Percentiles rank a stretch among this genome's conserved stretches.
These are phyloP conservation scores for Botia kubotai DNA, from an alignment of 2,797 vertebrate species.

Conservation along the genomic window DNA sequence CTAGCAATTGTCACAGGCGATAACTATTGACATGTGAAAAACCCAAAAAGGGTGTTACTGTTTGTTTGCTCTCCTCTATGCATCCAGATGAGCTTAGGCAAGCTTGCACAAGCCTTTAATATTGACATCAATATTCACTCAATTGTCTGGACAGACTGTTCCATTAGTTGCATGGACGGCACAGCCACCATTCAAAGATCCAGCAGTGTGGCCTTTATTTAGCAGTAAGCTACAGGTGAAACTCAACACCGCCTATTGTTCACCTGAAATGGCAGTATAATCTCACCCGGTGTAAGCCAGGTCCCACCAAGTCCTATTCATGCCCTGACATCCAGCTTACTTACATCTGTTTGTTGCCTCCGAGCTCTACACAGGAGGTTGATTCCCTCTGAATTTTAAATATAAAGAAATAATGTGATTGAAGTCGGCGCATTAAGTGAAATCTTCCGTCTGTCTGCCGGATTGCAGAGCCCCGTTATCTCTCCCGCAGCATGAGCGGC, in stretches of 20 bases:
- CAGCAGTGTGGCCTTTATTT: constrained; percentile 51
- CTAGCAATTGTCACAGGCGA: neutral
- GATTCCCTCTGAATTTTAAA: constrained; percentile 65
- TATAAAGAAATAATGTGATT: constrained; percentile 70
- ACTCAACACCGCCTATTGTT: constrained; percentile 75
- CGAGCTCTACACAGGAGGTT: constrained; percentile 60
- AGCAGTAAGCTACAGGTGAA: constrained; percentile 66
- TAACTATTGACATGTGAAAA: neutral
- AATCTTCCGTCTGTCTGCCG: constrained; percentile 60
- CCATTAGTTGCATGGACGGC: constrained; percentile 70
- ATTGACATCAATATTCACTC: constrained; percentile 29
- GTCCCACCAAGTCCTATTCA: constrained; percentile 70
- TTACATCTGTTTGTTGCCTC: constrained; percentile 67
- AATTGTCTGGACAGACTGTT: constrained; percentile 70
- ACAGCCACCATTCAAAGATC: constrained; percentile 65
- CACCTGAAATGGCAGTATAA: constrained; percentile 75
- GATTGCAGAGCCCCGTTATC: constrained; percentile 62
- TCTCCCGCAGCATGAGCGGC: constrained; percentile 53
- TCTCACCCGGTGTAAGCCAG: constrained; percentile 71
- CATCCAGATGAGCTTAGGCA: neutral
- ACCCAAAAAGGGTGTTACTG: no score
- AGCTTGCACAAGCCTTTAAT: neutral
- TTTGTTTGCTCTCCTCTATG: neutral
- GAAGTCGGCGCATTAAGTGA: constrained; percentile 63
- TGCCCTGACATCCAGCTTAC: constrained; percentile 62